Conservation (phyloP, 2,797 vertebrate species). For the Antrozous pallidus region DNA sequence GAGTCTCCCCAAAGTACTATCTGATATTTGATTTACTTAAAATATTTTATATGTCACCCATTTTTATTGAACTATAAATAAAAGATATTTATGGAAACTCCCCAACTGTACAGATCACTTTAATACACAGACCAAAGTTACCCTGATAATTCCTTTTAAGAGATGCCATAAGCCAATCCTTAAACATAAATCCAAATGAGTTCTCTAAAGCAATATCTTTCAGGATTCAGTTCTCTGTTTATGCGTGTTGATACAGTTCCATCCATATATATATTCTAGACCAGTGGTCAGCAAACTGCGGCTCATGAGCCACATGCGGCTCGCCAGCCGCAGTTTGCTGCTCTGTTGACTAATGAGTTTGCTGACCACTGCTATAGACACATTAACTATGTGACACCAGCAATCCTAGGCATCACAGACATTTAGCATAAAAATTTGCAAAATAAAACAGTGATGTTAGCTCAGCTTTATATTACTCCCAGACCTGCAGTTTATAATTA, state of each 20-base stretch:
- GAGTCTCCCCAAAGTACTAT: background rate
- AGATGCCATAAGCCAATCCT: background rate
- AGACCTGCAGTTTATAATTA: background rate
- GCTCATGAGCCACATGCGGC: too few species aligned
- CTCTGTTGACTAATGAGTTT: too few species aligned
- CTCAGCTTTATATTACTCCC: background rate
- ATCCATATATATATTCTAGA: background rate
- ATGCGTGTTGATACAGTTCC: background rate
- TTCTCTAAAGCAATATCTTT: background rate
- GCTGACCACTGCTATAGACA: too few species aligned
- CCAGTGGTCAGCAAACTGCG: too few species aligned
- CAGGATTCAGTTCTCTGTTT: background rate
- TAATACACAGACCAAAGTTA: background rate
- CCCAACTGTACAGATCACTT: background rate
- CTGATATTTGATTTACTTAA: background rate
- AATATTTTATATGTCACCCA: background rate
- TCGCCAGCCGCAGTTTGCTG: too few species aligned
- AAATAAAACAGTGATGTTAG: background rate
- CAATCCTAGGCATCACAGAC: background rate
- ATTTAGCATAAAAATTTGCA: background rate
- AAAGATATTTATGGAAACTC: background rate
- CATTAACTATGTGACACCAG: background rate
- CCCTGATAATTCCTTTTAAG: background rate
- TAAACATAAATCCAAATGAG: background rate
- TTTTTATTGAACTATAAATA: background rate